These are phyloP conservation scores for Zosterops borbonicus DNA, from an alignment of 2,113 vertebrate genomes.

Conservation along the genomic window DNA sequence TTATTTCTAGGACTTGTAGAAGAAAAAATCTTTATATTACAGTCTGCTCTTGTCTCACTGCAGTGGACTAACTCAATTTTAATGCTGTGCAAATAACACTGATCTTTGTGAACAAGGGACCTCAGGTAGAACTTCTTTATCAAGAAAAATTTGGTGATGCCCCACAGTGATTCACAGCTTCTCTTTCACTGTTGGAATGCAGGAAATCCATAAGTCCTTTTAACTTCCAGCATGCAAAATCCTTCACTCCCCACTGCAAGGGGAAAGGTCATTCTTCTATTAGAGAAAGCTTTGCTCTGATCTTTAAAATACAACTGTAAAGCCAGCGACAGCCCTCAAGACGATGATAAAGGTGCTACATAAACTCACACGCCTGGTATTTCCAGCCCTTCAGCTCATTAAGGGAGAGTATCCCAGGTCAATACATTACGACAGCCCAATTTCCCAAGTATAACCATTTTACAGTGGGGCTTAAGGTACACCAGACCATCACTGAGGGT, in stretches of 20 bases:
- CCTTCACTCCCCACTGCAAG: background rate
- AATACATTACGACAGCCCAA: background rate
- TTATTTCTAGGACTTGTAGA: constrained; percentile 3
- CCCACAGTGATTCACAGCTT: background rate
- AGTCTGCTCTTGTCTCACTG: constrained; percentile 14
- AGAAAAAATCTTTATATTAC: background rate
- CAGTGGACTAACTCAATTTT: constrained; percentile 4
- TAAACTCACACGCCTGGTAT: background rate
- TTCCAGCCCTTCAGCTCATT: constrained; percentile 1
- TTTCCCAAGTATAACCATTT: background rate
- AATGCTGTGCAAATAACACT: constrained; percentile 5
- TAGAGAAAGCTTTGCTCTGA: background rate
- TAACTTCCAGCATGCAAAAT: background rate
- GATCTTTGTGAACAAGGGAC: background rate
- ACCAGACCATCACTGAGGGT: background rate
- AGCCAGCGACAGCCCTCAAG: background rate
- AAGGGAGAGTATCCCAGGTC: background rate
- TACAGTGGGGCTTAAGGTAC: background rate
- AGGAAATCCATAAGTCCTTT: background rate
- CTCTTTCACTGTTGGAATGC: background rate
- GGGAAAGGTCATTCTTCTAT: background rate
- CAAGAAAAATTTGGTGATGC: background rate
- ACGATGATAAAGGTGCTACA: background rate
- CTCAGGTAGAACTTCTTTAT: background rate
- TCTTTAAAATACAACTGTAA: constrained; percentile 2